These are phyloP conservation scores for Cryptus viduatorius DNA, from an alignment of 2,888 invertebrate species.

Conservation along the genomic window DNA sequence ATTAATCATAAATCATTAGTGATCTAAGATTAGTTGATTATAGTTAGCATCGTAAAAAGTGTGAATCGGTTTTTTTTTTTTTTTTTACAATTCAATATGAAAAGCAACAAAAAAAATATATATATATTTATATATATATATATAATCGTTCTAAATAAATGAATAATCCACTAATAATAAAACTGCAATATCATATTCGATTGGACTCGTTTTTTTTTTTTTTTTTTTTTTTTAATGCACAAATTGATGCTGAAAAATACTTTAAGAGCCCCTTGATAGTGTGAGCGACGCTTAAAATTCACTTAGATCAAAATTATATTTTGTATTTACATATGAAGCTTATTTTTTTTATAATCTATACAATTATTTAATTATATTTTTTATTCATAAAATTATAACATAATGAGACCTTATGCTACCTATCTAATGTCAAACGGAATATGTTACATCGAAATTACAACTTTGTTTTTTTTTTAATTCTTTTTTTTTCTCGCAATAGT, in stretches of 20 bases:
- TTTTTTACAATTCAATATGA: slow-evolving; percentile 30
- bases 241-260: slow-evolving; percentile 73
- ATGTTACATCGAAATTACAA: slow-evolving; percentile 84
- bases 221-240: slow-evolving; percentile 59
- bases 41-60: slow-evolving; percentile 57
- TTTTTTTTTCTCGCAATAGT: slow-evolving; percentile 57
- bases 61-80: slow-evolving; percentile 36
- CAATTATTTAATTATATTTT: slow-evolving; percentile 83
- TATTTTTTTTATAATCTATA: slow-evolving; percentile 81
- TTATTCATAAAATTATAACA: slow-evolving; percentile 83
- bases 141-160: slow-evolving; percentile 58
- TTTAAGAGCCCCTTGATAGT: slow-evolving; percentile 81
- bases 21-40: slow-evolving; percentile 58
- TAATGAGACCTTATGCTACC: slow-evolving; percentile 82
- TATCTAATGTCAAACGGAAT: slow-evolving; percentile 82
- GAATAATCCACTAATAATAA: slow-evolving; percentile 58
- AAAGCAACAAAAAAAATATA: slow-evolving; percentile 46
- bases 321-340: slow-evolving; percentile 78
- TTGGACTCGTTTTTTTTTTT: slow-evolving; percentile 57
- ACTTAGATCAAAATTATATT: slow-evolving; percentile 75
- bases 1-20: slow-evolving; percentile 61
- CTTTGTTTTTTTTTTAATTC: slow-evolving; percentile 54
- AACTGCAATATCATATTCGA: slow-evolving; percentile 61
- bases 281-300: slow-evolving; percentile 79
- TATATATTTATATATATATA: slow-evolving; percentile 48